phyloP scores from a whole-genome alignment of 2,113 vertebrate genomes.

The Macroglossus sobrinus region DNA sequence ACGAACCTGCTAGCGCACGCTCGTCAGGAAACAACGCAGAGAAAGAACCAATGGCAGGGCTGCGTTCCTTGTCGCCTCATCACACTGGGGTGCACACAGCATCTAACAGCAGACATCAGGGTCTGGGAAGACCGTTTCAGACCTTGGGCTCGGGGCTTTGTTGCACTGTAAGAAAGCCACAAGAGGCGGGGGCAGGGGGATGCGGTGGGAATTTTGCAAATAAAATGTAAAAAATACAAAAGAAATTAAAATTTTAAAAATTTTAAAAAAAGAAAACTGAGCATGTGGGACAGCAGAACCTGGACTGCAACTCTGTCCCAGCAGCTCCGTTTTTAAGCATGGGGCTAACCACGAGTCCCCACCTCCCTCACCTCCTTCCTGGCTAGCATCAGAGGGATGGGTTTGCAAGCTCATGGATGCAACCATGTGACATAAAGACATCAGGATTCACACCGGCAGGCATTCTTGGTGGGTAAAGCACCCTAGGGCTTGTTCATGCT shows the following conservation, averaged over 20 bases:
- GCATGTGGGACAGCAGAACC: fast-evolving
- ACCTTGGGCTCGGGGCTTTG: too few species aligned
- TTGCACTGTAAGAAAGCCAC: too few species aligned
- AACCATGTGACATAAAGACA: not conserved
- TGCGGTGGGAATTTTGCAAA: too few species aligned
- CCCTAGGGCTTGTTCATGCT: not conserved
- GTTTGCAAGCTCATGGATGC: not conserved
- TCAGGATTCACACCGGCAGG: not conserved
- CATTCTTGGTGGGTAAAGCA: not conserved
- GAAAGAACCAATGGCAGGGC: fast-evolving
- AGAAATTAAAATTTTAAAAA: too few species aligned
- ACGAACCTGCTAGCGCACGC: fast-evolving
- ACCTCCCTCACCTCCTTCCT: too few species aligned
- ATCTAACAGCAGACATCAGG: not conserved
- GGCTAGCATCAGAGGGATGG: fast-evolving
- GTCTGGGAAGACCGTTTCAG: not conserved
- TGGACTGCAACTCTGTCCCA: not conserved
- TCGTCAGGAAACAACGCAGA: not conserved
- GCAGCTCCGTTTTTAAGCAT: not conserved
- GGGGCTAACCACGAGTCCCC: not conserved
- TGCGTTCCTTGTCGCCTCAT: fast-evolving
- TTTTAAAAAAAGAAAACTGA: not conserved
- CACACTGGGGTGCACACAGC: not conserved
- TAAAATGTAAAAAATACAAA: too few species aligned
- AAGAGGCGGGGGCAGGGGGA: too few species aligned